A percentile compares a stretch with the other conserved stretches of the same genome.
Conservation (phyloP, 2,113 vertebrate genomes). For the Lophius piscatorius region DNA sequence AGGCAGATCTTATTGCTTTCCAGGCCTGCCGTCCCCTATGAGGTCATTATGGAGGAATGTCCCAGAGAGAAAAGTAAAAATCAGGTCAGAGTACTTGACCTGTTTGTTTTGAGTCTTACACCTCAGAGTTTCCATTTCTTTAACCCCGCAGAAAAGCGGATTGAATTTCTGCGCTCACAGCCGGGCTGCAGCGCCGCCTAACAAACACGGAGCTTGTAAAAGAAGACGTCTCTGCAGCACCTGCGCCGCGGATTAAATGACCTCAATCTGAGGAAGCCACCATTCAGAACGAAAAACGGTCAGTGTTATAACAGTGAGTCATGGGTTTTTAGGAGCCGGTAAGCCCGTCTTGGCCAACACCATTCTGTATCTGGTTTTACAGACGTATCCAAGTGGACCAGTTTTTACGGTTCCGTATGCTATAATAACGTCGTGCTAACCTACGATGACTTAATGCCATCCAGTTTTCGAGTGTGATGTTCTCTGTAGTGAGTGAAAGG, state of each 20-base stretch:
- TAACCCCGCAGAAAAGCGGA: constrained; percentile 52
- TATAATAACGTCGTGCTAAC: constrained; percentile 17
- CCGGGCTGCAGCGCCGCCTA: constrained; percentile 10
- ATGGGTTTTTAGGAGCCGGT: constrained; percentile 13
- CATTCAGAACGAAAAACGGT: constrained; percentile 35
- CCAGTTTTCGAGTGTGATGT: constrained; percentile 15
- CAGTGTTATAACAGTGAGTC: constrained; percentile 34
- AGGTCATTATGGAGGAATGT: constrained; percentile 73
- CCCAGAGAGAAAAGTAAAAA: constrained; percentile 62
- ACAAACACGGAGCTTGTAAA: constrained; percentile 53
- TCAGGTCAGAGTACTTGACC: constrained; percentile 67
- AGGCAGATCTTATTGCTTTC: constrained; percentile 64
- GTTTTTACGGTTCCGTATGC: constrained; percentile 17
- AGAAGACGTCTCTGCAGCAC: constrained; percentile 40
- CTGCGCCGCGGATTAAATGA: neutral
- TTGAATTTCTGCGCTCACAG: constrained; percentile 37
- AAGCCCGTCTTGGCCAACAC: constrained; percentile 11
- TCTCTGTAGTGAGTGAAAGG: neutral
- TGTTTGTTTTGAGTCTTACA: constrained; percentile 60
- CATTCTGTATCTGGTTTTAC: constrained; percentile 44
- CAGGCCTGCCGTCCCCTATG: constrained; percentile 56
- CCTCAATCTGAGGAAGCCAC: constrained; percentile 21
- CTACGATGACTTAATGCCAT: neutral
- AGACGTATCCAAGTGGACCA: constrained; percentile 6
- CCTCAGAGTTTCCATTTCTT: constrained; percentile 58